These are phyloP conservation scores for Pterocles burchelli DNA, from an alignment of 2,113 vertebrate species.

Conservation along the genomic window DNA sequence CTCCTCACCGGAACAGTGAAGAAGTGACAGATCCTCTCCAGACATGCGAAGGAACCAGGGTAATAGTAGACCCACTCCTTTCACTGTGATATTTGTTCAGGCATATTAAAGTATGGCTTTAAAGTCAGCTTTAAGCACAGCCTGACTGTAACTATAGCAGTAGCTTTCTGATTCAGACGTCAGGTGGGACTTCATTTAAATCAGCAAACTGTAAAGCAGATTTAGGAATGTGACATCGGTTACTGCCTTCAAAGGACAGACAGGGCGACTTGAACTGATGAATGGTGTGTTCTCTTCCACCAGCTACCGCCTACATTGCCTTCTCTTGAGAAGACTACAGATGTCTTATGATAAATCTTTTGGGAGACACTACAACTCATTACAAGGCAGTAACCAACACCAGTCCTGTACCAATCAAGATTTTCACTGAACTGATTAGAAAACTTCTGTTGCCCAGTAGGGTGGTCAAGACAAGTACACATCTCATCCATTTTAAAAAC, in stretches of 20 bases:
- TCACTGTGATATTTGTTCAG: background rate
- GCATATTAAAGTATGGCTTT: too few relatives aligned
- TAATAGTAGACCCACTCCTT: background rate
- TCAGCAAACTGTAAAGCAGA: background rate
- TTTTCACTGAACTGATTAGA: conserved; percentile 9
- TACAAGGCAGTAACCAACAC: background rate
- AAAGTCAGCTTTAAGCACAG: background rate
- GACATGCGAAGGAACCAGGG: background rate
- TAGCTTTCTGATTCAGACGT: background rate
- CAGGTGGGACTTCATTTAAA: background rate
- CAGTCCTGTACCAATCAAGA: background rate
- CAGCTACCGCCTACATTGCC: background rate
- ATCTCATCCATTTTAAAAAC: background rate
- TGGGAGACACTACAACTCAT: background rate
- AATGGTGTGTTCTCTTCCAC: background rate
- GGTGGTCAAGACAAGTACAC: conserved; percentile 17
- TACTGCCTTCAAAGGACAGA: background rate
- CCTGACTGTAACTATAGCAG: background rate
- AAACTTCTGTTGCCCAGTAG: background rate
- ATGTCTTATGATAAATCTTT: background rate
- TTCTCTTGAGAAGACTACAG: background rate
- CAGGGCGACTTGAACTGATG: background rate
- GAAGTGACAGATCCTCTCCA: background rate
- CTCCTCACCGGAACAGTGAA: background rate
- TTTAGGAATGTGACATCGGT: background rate